These are phyloP conservation scores for Excalfactoria chinensis DNA, from an alignment of 2,113 vertebrate species.

Conservation along the genomic window DNA sequence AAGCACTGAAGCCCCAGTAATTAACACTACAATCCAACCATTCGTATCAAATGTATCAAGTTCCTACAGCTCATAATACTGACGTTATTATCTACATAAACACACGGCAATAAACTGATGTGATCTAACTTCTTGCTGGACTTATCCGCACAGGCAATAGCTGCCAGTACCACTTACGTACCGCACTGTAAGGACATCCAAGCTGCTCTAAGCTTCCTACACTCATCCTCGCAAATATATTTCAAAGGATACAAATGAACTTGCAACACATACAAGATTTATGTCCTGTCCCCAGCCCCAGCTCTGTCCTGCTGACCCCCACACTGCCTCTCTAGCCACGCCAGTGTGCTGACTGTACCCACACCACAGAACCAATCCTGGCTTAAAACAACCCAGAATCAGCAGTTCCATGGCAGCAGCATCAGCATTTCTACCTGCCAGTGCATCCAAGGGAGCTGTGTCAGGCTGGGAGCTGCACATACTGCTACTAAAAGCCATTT, in stretches of 20 bases:
- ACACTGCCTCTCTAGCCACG: background rate
- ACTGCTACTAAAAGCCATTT: background rate
- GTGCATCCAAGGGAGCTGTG: background rate
- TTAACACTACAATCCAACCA: background rate
- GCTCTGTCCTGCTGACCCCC: background rate
- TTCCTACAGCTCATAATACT: background rate
- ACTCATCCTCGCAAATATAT: background rate
- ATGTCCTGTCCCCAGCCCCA: background rate
- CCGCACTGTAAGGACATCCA: background rate
- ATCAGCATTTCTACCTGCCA: slow-evolving; percentile 53
- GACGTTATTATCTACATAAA: background rate
- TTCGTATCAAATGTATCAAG: background rate
- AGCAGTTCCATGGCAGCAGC: slow-evolving; percentile 44
- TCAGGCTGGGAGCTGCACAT: background rate
- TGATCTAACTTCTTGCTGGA: background rate
- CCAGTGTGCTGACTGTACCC: slow-evolving; percentile 6
- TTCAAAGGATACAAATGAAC: background rate
- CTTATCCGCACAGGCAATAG: background rate
- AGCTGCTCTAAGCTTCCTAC: background rate
- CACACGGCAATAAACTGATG: background rate
- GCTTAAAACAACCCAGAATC: slow-evolving; percentile 37
- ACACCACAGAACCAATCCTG: background rate
- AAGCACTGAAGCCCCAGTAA: background rate
- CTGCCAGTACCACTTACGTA: background rate
- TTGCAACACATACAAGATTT: background rate